Evolutionary conservation across 2,888 invertebrate species (phyloP).

Genomic region (Pristionchus exspectatus): DNA sequence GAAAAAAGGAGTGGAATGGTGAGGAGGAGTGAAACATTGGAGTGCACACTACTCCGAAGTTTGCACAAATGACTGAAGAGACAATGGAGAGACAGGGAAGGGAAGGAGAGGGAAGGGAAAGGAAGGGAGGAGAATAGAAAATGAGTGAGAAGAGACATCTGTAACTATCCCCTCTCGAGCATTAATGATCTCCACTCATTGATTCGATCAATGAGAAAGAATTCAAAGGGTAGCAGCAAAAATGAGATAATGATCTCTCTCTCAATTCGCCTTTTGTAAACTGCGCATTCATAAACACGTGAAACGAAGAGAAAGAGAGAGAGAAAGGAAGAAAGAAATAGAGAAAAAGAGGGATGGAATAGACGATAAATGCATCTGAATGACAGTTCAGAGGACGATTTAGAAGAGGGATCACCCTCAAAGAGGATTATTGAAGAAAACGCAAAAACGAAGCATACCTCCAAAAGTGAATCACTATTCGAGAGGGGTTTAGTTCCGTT

Average conservation of each 20-base stretch:
- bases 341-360: not conserved
- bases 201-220: not conserved
- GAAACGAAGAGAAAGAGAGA: constrained; percentile 5
- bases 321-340: not conserved
- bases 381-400: not conserved
- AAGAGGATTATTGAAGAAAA: not conserved
- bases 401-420: not conserved
- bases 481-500: constrained; percentile 5
- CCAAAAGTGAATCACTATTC: not conserved
- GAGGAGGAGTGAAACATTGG: not conserved
- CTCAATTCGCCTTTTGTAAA: constrained; percentile 27
- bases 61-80: constrained; percentile 30
- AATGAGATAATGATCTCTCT: constrained; percentile 12
- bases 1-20: not conserved
- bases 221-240: not conserved
- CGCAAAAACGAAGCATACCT: constrained; percentile 4
- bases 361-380: not conserved
- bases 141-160: constrained; percentile 13
- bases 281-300: constrained; percentile 25
- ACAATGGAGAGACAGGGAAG: constrained; percentile 29
- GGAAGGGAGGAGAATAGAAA: not conserved
- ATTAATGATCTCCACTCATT: not conserved
- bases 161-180: not conserved
- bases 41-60: not conserved
- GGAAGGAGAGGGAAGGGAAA: constrained; percentile 31